Conservation (phyloP, 2,797 vertebrate species). For the Morelia viridis region DNA sequence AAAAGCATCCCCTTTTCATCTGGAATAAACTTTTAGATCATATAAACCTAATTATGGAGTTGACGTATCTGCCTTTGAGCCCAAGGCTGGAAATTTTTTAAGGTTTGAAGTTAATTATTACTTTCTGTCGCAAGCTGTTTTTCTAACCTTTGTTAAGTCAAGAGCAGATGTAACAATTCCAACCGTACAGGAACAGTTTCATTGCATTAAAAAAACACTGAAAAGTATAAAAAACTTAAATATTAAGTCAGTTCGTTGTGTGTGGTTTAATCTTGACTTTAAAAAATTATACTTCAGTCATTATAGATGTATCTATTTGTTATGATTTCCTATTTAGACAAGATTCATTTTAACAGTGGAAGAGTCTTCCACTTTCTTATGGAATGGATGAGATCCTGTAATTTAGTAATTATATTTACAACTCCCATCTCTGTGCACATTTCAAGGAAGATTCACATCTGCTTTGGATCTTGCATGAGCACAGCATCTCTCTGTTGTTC, state of each 20-base stretch:
- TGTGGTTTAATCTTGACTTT: not conserved
- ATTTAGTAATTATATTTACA: not conserved
- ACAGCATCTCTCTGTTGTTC: too few species aligned
- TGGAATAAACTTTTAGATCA: conserved; percentile 29
- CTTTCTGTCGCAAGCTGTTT: conserved; percentile 44
- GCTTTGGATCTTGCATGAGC: too few species aligned
- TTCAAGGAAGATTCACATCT: too few species aligned
- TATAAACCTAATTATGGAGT: conserved; percentile 46
- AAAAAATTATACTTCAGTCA: not conserved
- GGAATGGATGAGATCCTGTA: not conserved
- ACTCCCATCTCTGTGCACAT: not conserved
- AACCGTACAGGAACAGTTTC: conserved; percentile 13
- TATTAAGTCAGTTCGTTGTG: not conserved
- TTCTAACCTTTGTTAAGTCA: conserved; percentile 39
- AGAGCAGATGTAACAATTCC: conserved; percentile 25
- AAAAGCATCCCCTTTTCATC: conserved; percentile 35
- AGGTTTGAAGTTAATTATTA: conserved; percentile 45
- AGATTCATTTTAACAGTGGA: not conserved
- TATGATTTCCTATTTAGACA: not conserved
- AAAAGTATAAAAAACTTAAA: not conserved
- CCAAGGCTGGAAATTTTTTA: conserved; percentile 37
- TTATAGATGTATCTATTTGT: not conserved
- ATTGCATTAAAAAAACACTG: not conserved
- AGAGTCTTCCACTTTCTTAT: not conserved
- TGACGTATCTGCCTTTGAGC: conserved; percentile 37